phyloP scores from a whole-genome alignment of 2,888 invertebrate species.

The Girardia tigrina region DNA sequence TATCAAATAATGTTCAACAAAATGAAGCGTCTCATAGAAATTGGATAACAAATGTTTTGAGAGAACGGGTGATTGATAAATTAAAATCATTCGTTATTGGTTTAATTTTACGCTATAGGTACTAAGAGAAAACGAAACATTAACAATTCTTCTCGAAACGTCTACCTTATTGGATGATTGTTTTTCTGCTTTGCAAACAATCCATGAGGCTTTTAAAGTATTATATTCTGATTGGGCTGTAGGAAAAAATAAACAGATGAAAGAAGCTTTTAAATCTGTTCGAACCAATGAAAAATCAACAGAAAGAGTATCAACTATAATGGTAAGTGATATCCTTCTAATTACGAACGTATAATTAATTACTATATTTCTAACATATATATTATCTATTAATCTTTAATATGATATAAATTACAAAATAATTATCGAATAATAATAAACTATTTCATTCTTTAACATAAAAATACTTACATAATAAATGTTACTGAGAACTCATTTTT shows the following conservation, averaged over 20 bases:
- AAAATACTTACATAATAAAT: too few species aligned
- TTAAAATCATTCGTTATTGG: neutral
- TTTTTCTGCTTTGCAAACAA: neutral
- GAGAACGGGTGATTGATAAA: neutral
- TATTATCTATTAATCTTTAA: too few species aligned
- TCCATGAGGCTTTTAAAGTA: neutral
- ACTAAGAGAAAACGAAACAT: neutral
- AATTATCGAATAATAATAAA: too few species aligned
- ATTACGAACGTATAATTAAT: too few species aligned
- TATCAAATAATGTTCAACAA: neutral
- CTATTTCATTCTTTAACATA: too few species aligned
- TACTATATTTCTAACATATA: too few species aligned
- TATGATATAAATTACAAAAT: too few species aligned
- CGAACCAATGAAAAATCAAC: neutral
- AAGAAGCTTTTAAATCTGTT: neutral
- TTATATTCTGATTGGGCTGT: neutral
- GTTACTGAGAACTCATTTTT: too few species aligned
- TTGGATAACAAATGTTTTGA: neutral
- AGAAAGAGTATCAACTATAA: neutral
- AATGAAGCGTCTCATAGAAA: neutral
- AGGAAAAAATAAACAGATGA: constrained; percentile 17
- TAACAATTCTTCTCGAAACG: constrained; percentile 17
- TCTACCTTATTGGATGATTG: constrained; percentile 4
- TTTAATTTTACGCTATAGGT: neutral
- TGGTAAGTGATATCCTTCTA: neutral